Conservation (phyloP, 1,140 invertebrate species). For the Drosophila nigrodunni region DNA sequence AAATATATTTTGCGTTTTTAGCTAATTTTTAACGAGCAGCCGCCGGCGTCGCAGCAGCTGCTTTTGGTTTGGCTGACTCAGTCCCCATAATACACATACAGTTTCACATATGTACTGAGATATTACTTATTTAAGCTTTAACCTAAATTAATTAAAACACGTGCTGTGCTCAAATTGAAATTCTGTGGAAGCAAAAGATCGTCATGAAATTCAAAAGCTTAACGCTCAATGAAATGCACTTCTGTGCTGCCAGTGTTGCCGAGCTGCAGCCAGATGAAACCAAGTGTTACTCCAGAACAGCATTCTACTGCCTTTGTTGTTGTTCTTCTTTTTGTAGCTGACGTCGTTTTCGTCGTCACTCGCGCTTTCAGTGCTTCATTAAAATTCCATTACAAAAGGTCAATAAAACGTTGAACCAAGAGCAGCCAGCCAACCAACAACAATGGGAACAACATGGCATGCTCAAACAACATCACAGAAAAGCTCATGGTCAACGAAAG, state of each 20-base stretch:
- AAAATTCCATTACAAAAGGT: conserved; percentile 63
- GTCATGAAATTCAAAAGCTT: conserved; percentile 1
- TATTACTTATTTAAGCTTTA: conserved; percentile 28
- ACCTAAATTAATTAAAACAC: conserved; percentile 70
- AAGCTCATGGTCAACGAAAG: conserved; percentile 80
- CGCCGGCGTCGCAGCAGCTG: conserved; percentile 26
- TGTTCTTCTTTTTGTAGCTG: neutral
- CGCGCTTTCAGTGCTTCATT: conserved; percentile 55
- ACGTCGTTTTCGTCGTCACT: conserved; percentile 21
- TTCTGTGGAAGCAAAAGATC: too few species aligned
- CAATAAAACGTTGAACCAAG: conserved; percentile 70
- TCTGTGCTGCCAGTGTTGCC: conserved; percentile 26
- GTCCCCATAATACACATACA: conserved; percentile 8
- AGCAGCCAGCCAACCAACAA: conserved; percentile 9
- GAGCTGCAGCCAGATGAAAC: neutral
- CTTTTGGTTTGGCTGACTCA: conserved; percentile 40
- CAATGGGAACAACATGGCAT: conserved; percentile 47
- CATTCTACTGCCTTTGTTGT: conserved; percentile 8
- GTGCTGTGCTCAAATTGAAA: conserved; percentile 28
- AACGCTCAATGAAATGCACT: conserved; percentile 13
- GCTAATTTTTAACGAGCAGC: conserved; percentile 45
- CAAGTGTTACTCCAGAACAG: neutral
- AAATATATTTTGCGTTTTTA: conserved; percentile 57
- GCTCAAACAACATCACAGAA: conserved; percentile 28
- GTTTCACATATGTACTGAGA: neutral